Conservation (phyloP, 2,113 vertebrate species). For the Lagopus leucura region DNA sequence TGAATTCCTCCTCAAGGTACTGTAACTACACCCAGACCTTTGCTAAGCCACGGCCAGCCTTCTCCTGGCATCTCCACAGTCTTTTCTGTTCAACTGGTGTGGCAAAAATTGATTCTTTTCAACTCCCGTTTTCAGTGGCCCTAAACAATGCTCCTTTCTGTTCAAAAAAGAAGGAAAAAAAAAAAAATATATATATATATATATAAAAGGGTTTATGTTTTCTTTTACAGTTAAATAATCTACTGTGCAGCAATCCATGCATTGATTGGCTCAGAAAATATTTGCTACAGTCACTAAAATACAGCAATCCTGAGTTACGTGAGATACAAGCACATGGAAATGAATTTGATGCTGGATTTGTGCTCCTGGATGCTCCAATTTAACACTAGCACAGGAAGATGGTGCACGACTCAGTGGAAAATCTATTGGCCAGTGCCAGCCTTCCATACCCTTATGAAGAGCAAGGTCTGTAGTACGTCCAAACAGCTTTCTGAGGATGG, state of each 20-base stretch:
- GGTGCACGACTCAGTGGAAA: not conserved
- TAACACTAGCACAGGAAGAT: not conserved
- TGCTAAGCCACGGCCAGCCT: not conserved
- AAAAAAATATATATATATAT: too few species aligned
- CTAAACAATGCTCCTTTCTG: not conserved
- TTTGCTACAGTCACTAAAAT: not conserved
- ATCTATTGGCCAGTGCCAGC: not conserved
- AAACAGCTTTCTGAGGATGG: not conserved
- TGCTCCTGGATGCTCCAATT: not conserved
- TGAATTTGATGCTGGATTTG: not conserved
- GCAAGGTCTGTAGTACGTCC: not conserved
- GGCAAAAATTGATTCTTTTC: not conserved
- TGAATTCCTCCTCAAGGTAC: not conserved
- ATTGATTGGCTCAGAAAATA: not conserved
- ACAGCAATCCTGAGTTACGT: not conserved
- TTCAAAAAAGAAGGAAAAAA: not conserved
- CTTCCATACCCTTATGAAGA: not conserved
- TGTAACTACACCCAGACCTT: not conserved
- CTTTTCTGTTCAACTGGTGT: not conserved
- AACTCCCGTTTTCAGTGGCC: not conserved
- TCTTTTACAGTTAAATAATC: not conserved
- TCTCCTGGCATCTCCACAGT: not conserved
- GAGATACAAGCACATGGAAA: not conserved
- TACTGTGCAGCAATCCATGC: rapidly evolving
- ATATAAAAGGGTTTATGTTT: not conserved